These are phyloP conservation scores for Melanerpes aurifrons DNA, from an alignment of 2,113 vertebrate species.

Conservation along the genomic window DNA sequence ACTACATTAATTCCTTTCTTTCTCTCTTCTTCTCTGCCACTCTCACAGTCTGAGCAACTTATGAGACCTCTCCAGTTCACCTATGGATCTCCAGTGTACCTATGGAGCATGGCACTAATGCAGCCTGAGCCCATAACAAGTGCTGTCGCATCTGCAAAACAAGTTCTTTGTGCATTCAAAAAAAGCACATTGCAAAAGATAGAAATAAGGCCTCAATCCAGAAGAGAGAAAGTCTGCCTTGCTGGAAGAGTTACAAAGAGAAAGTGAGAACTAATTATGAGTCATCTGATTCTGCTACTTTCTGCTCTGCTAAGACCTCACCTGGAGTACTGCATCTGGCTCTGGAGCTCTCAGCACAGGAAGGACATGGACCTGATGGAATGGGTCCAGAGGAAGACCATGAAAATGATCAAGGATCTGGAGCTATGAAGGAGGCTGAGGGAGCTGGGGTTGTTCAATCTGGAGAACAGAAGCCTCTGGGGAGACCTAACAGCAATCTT, in stretches of 20 bases:
- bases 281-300: no score
- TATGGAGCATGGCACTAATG: fast-evolving
- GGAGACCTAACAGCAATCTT: no score
- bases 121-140: neutral
- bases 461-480: no score
- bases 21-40: neutral
- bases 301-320: no score
- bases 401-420: no score
- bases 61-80: neutral
- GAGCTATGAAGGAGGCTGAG: no score
- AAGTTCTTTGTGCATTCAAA: no score
- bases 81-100: neutral
- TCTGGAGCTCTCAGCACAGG: no score
- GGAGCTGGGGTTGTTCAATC: no score
- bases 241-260: neutral
- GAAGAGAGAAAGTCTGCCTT: neutral
- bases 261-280: neutral
- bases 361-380: no score
- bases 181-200: neutral
- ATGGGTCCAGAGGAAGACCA: no score
- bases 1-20: neutral
- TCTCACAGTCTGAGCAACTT: fast-evolving
- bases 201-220: neutral
- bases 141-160: neutral
- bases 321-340: no score